Percentiles rank a stretch among this genome's conserved stretches.
These are phyloP conservation scores for Aplysia californica DNA, from an alignment of 1,140 invertebrate genomes.

Conservation along the genomic window DNA sequence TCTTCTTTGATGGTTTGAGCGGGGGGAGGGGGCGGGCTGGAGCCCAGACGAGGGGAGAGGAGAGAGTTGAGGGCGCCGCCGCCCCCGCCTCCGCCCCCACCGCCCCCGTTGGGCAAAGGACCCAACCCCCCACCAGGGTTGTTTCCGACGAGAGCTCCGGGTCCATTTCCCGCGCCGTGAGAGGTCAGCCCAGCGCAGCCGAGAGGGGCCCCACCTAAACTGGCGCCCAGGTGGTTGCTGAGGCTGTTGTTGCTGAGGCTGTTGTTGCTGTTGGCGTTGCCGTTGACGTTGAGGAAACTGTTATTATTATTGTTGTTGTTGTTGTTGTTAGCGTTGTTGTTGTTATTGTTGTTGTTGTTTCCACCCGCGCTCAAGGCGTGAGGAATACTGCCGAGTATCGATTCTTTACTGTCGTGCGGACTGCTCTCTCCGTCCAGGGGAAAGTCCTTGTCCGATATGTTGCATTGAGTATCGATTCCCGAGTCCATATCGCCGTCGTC, in stretches of 20 bases:
- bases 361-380: slow-evolving; percentile 38
- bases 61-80: slow-evolving; percentile 18
- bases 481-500: slow-evolving; percentile 59
- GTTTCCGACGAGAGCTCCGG: neutral
- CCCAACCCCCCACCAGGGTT: too few species aligned
- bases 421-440: slow-evolving; percentile 50
- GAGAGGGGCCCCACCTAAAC: neutral
- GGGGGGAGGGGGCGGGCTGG: slow-evolving; percentile 37
- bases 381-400: slow-evolving; percentile 45
- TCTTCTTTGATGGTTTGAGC: slow-evolving; percentile 45
- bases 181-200: slow-evolving; percentile 9
- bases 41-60: slow-evolving; percentile 34
- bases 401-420: slow-evolving; percentile 48
- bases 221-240: slow-evolving; percentile 8
- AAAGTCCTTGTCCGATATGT: slow-evolving; percentile 54
- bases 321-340: slow-evolving; percentile 32
- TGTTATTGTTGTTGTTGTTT: slow-evolving; percentile 38
- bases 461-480: slow-evolving; percentile 50
- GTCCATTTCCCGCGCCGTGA: slow-evolving; percentile 16
- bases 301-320: slow-evolving; percentile 27
- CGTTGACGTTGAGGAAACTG: neutral
- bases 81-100: slow-evolving; percentile 16
- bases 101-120: slow-evolving; percentile 13
- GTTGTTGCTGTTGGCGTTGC: slow-evolving; percentile 2
- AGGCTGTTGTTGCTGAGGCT: slow-evolving; percentile 7